Percentiles rank a stretch among this genome's conserved stretches.
Evolutionary conservation across 2,888 invertebrate genomes (phyloP).

Genomic region (Drosophila nr. perissopoda): DNA sequence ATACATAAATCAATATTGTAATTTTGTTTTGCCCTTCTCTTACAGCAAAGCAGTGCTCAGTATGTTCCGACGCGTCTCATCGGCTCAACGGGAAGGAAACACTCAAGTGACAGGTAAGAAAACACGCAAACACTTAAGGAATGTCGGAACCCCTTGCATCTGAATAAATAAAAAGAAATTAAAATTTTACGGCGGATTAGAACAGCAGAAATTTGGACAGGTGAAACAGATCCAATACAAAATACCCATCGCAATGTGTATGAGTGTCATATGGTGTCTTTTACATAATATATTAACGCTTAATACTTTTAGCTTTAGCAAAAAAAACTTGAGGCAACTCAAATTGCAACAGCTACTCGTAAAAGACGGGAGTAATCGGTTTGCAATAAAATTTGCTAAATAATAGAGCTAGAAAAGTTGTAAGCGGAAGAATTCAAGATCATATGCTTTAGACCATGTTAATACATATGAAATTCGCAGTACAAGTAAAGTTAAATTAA

Average conservation of each 20-base stretch:
- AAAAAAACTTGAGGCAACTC: background rate
- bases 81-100: slow-evolving; percentile 81
- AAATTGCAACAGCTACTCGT: background rate
- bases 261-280: background rate
- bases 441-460: background rate
- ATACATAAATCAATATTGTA: slow-evolving; percentile 3
- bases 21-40: slow-evolving; percentile 20
- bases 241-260: background rate
- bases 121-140: slow-evolving; percentile 15
- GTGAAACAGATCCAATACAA: background rate
- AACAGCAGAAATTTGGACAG: background rate
- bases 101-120: slow-evolving; percentile 85
- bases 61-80: slow-evolving; percentile 82
- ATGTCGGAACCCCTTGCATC: background rate
- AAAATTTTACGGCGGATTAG: slow-evolving; percentile 15
- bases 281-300: background rate
- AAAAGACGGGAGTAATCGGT: slow-evolving; percentile 11
- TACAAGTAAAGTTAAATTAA: slow-evolving; percentile 53
- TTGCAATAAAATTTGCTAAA: slow-evolving; percentile 2
- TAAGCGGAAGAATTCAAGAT: background rate
- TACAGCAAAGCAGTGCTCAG: slow-evolving; percentile 83
- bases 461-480: slow-evolving; percentile 13
- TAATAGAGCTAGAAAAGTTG: slow-evolving; percentile 6
- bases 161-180: slow-evolving; percentile 15
- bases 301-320: background rate